These are phyloP conservation scores for Drosophila koepferae DNA, from an alignment of 2,888 invertebrate genomes.

Conservation along the genomic window DNA sequence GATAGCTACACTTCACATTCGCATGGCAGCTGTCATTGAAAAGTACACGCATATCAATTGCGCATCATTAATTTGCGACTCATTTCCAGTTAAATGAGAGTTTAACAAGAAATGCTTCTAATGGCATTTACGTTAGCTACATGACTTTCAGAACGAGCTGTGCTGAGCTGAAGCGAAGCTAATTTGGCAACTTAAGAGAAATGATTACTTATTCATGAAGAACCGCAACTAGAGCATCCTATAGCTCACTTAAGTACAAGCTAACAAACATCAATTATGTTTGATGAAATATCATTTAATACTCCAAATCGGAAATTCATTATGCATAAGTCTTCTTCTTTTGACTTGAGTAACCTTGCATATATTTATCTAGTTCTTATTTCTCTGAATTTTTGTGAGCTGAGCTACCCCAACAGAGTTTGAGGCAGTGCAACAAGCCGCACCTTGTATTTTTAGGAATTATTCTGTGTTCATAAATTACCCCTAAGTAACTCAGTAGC, in stretches of 20 bases:
- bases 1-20: conserved; percentile 25
- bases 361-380: not conserved
- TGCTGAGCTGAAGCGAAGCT: not conserved
- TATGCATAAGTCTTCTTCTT: not conserved
- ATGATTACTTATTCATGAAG: not conserved
- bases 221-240: not conserved
- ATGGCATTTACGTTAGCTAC: conserved; percentile 1
- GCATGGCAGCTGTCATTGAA: conserved; percentile 25
- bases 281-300: not conserved
- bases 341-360: not conserved
- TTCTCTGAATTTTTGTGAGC: not conserved
- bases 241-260: not conserved
- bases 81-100: conserved; percentile 12
- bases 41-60: conserved; percentile 6
- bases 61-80: conserved; percentile 14
- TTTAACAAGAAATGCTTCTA: conserved; percentile 4
- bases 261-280: not conserved
- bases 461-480: conserved; percentile 32
- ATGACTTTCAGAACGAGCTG: conserved; percentile 31
- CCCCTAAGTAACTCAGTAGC: conserved; percentile 38
- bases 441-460: conserved; percentile 18
- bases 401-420: not conserved
- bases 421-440: conserved; percentile 6
- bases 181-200: not conserved
- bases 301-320: not conserved